Evolutionary conservation across 2,113 vertebrate genomes (phyloP).

Genomic region (Catagonus wagneri): DNA sequence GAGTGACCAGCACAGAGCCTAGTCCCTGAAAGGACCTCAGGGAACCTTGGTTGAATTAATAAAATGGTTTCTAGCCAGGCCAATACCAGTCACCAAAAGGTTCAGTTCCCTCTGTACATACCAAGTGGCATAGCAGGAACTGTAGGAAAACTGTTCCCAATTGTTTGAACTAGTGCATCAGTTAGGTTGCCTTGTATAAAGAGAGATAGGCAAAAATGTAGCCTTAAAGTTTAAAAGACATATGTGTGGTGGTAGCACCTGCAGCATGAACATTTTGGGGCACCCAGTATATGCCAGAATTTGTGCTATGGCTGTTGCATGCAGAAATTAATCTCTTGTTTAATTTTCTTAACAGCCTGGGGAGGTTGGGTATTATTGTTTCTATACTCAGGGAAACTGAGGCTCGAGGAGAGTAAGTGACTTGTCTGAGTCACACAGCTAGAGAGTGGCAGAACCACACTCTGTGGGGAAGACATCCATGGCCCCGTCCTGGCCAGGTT

Average conservation of each 20-base stretch:
- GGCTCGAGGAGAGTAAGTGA: neutral
- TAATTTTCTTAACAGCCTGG: neutral
- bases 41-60: constrained; percentile 3
- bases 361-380: neutral
- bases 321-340: neutral
- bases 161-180: constrained; percentile 27
- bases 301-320: neutral
- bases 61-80: constrained; percentile 10
- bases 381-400: neutral
- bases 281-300: neutral
- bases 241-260: neutral
- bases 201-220: neutral
- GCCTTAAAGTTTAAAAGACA: neutral
- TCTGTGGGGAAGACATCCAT: neutral
- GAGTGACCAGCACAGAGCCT: neutral
- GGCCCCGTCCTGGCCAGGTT: neutral
- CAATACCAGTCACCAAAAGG: neutral
- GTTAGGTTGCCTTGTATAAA: constrained; percentile 29
- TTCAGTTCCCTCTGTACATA: neutral
- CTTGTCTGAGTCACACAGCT: neutral
- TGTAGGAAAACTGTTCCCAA: neutral
- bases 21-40: neutral
- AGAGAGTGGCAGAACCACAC: neutral
- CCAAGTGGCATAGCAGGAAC: neutral
- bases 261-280: neutral